Conservation (phyloP, 2,888 invertebrate genomes). For the Apamea monoglypha region DNA sequence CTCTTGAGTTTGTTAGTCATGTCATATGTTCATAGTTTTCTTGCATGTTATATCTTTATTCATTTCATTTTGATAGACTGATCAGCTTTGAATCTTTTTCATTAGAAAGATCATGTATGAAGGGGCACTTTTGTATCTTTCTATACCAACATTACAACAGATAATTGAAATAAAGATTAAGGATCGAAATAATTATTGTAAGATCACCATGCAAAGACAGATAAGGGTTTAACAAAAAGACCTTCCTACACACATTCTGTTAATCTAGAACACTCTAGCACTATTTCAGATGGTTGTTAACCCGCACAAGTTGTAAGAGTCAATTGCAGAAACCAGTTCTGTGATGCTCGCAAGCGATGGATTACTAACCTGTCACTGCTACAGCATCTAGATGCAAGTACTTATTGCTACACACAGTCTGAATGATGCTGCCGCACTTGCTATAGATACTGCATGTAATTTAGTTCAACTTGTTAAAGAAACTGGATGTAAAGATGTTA, state of each 20-base stretch:
- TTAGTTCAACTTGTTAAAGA: slow-evolving; percentile 42
- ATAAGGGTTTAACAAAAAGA: not conserved
- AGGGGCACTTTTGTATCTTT: not conserved
- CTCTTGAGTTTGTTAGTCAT: slow-evolving; percentile 9
- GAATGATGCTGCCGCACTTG: slow-evolving; percentile 62
- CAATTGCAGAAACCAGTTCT: slow-evolving; percentile 63
- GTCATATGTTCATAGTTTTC: too few relatives aligned
- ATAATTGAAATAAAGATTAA: not conserved
- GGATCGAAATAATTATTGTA: not conserved
- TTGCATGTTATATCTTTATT: not conserved
- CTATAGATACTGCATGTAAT: slow-evolving; percentile 54
- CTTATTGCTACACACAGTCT: slow-evolving; percentile 62
- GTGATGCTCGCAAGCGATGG: slow-evolving; percentile 61
- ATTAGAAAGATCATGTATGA: not conserved
- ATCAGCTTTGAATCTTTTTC: not conserved
- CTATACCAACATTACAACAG: not conserved
- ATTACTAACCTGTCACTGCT: slow-evolving; percentile 65
- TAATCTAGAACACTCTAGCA: slow-evolving; percentile 37
- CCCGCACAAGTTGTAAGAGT: slow-evolving; percentile 61
- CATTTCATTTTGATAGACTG: not conserved
- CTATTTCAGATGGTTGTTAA: slow-evolving; percentile 55
- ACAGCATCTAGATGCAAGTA: slow-evolving; percentile 60
- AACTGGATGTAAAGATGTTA: slow-evolving; percentile 23
- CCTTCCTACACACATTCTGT: not conserved
- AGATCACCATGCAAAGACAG: not conserved